Conservation (phyloP, 2,888 invertebrate species). For the Drosophila atripex region DNA sequence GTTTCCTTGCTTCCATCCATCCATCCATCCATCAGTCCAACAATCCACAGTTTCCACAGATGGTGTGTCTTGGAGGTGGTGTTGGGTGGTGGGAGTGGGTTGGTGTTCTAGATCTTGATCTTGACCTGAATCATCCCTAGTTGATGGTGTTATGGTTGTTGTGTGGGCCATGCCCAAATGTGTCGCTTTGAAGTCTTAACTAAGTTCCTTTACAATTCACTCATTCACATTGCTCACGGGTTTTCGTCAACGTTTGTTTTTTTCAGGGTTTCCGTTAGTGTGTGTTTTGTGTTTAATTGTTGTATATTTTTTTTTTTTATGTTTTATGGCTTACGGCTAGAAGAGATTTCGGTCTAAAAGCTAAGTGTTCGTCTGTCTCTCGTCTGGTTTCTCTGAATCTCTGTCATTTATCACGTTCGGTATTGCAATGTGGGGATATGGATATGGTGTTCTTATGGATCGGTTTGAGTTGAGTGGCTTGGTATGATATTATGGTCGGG, state of each 20-base stretch:
- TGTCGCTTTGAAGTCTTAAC: conserved; percentile 51
- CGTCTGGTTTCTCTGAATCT: conserved; percentile 66
- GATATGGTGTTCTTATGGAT: conserved; percentile 27
- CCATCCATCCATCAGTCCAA: conserved; percentile 16
- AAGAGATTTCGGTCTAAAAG: conserved; percentile 56
- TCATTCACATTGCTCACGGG: conserved; percentile 52
- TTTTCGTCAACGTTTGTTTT: conserved; percentile 57
- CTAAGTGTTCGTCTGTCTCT: conserved; percentile 59
- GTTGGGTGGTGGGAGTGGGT: conserved; percentile 17
- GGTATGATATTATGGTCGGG: conserved; percentile 9
- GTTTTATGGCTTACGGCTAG: conserved; percentile 50
- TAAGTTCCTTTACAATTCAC: conserved; percentile 57
- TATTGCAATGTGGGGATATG: conserved; percentile 58
- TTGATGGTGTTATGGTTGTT: conserved; percentile 36
- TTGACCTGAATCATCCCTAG: conserved; percentile 14
- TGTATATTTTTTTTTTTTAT: conserved; percentile 41
- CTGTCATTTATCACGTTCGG: conserved; percentile 75
- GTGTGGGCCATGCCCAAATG: conserved; percentile 48
- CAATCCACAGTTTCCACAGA: conserved; percentile 6
- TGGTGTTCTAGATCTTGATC: conserved; percentile 36
- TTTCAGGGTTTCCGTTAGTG: conserved; percentile 23
- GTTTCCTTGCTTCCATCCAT: conserved; percentile 17
- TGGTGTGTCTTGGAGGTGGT: conserved; percentile 13
- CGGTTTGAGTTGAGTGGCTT: not conserved
- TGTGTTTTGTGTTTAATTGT: conserved; percentile 33